Base-by-base conservation (phyloP, 2,797 vertebrate species). In the Sebastiscus albofasciatus region DNA sequence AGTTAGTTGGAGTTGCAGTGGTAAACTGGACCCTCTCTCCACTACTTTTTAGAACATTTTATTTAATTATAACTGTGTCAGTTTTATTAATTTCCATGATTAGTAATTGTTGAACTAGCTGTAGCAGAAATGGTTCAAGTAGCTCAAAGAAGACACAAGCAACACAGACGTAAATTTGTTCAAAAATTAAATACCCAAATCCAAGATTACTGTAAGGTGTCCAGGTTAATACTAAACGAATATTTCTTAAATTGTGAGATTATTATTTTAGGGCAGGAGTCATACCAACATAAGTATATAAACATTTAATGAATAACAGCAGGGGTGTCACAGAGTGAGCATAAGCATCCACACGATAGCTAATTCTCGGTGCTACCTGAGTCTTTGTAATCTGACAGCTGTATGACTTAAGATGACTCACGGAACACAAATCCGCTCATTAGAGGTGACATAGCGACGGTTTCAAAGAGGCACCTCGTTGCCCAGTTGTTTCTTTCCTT, bases 361-460 rank as follows among this genome's bases (percentile, higher is more conserved):
- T 87, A 76, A 88, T 87, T 79, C 81, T 60, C 5, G 13, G 22
- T 64, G 72, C 70, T 67, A 79, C 76, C 78, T 79, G 79, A 82
- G 60, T 70, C 61, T 83, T 75, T 83, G 70, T 88, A 83, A 87
- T 89, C 83, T 79, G 89, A 91, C 83, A 82, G 76, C 80, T 33
- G 34, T 60, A 29, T 20, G 70, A 86, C 67, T 66, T 67, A 72
- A 72, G 56, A 81, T 60, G 80, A 84, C 81, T 80, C 55, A 29
- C 49, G 20, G 77, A 84, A 83, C 79, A 62, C 83, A 87, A 86
- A 90, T 90, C 82, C 14, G 24, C 75, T 90, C 85, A 82, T 88
- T 89, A 84, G 54, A 87, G 58, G 68, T 61, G 85, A 79, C 56
- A 59, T 60, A 8, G 61, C 18, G 65, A 27, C 11, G 33, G 13